phyloP scores from a whole-genome alignment of 2,113 vertebrate species.

The Plecotus auritus region DNA sequence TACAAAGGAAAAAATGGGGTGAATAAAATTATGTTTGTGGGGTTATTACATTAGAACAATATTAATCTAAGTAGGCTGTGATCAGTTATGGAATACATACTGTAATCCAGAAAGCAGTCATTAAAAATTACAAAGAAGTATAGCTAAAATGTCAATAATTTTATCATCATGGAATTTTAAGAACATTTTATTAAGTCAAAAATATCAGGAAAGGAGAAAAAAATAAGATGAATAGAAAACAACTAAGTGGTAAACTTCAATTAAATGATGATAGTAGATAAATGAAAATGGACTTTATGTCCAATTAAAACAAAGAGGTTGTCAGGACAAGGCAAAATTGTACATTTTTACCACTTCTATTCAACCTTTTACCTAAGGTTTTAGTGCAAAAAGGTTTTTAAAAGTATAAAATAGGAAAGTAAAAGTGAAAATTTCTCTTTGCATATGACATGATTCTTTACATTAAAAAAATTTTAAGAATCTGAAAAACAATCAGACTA shows the following conservation, averaged over 20 bases:
- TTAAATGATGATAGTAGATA: background rate
- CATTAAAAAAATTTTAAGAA: background rate
- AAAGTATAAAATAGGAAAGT: background rate
- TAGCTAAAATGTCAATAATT: background rate
- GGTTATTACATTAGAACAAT: background rate
- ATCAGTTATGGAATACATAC: background rate
- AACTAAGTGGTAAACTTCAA: background rate
- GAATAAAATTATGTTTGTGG: background rate
- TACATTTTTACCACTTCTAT: background rate
- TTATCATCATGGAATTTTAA: background rate
- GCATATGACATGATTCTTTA: background rate
- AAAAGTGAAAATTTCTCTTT: background rate
- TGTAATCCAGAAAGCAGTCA: background rate
- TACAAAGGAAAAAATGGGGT: background rate
- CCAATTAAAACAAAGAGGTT: background rate
- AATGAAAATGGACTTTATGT: background rate
- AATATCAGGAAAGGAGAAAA: background rate
- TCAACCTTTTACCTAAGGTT: background rate
- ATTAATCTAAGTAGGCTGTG: background rate
- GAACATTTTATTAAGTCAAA: background rate
- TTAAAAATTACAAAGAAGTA: background rate
- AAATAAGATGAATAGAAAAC: background rate
- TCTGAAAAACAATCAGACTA: background rate
- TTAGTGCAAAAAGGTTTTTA: background rate
- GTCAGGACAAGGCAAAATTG: background rate